A percentile compares a stretch with the other conserved stretches of the same genome.
Evolutionary conservation across 2,113 vertebrate genomes (phyloP).

Genomic region (Thamnophis sirtalis): DNA sequence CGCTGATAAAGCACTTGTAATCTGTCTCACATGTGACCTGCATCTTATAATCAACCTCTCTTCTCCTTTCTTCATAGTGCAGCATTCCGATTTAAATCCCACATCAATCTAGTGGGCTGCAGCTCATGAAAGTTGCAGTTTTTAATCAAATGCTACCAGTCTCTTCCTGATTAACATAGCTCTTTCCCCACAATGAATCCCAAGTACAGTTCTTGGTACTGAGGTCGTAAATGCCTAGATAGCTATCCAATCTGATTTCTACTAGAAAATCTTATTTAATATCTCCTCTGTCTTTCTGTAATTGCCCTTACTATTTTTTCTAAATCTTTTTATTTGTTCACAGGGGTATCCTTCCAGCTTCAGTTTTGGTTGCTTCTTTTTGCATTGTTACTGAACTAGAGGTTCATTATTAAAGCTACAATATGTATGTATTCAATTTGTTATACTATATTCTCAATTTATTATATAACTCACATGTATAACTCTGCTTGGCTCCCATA

Average conservation of each 20-base stretch:
- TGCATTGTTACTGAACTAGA: background rate
- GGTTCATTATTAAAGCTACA: background rate
- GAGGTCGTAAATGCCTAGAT: background rate
- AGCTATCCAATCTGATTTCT: background rate
- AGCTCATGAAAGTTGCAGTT: background rate
- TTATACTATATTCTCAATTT: background rate
- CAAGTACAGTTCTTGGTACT: background rate
- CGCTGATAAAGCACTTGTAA: background rate
- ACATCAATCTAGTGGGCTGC: background rate
- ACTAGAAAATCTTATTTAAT: background rate
- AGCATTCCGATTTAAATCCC: background rate
- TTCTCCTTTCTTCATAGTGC: background rate
- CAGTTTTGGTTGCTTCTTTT: background rate
- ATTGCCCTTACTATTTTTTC: background rate
- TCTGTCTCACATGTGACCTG: background rate
- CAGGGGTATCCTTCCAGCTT: background rate
- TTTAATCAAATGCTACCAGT: background rate
- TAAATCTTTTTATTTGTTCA: background rate
- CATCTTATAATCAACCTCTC: background rate
- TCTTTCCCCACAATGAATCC: background rate
- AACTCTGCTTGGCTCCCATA: background rate
- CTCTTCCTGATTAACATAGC: background rate
- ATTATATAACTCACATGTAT: background rate
- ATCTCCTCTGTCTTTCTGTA: background rate
- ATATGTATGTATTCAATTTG: background rate